These are phyloP conservation scores for Venustoraphidia nigricollis DNA, from an alignment of 2,888 invertebrate species.

Conservation along the genomic window DNA sequence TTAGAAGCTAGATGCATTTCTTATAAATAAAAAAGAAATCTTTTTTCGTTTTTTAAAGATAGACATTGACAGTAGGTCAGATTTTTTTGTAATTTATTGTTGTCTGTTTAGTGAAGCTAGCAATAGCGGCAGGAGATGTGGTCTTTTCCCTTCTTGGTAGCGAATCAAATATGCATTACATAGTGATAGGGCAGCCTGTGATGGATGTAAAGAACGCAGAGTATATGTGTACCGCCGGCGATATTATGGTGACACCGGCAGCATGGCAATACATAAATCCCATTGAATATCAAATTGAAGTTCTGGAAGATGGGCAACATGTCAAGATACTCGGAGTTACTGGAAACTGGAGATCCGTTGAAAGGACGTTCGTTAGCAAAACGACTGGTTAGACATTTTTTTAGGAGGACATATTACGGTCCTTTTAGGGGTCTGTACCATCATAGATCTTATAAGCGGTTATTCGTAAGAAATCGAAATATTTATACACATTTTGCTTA, in stretches of 20 bases:
- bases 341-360: conserved; percentile 22
- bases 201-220: conserved; percentile 40
- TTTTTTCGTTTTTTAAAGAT: too few relatives aligned
- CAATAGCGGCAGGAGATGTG: conserved; percentile 41
- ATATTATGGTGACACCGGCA: conserved; percentile 40
- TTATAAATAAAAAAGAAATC: too few relatives aligned
- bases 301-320: conserved; percentile 35
- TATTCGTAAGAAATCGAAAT: too few relatives aligned
- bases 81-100: neutral
- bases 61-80: too few relatives aligned
- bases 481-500: too few relatives aligned
- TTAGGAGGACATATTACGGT: too few relatives aligned
- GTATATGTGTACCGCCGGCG: conserved; percentile 36
- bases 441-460: too few relatives aligned
- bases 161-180: conserved; percentile 34
- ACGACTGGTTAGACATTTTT: conserved; percentile 9
- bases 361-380: conserved; percentile 13
- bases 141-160: conserved; percentile 42
- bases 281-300: conserved; percentile 39
- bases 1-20: too few relatives aligned
- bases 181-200: conserved; percentile 44
- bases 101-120: conserved; percentile 37
- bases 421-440: too few relatives aligned
- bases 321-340: conserved; percentile 28
- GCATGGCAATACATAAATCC: conserved; percentile 44